Conservation (phyloP, 2,797 vertebrate genomes). For the Paedocypris micromegethes region DNA sequence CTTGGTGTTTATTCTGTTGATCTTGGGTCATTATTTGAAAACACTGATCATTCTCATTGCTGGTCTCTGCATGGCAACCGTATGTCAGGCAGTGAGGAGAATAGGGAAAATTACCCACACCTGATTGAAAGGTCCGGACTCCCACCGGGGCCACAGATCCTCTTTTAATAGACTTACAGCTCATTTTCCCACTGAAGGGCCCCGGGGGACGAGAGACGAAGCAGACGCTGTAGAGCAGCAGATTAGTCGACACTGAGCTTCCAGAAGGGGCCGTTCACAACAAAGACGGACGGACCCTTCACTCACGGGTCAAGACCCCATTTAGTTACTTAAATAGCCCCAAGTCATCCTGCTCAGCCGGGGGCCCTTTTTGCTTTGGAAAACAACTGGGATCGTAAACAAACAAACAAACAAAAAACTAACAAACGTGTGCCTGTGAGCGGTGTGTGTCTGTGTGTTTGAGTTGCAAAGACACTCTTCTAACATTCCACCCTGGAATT, state of each 20-base stretch:
- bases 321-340: slow-evolving; percentile 76
- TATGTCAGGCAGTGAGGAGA: slow-evolving; percentile 53
- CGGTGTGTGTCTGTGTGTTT: slow-evolving; percentile 38
- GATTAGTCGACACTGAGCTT: slow-evolving; percentile 76
- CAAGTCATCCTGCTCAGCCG: slow-evolving; percentile 61
- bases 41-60: slow-evolving; percentile 46
- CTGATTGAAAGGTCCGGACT: slow-evolving; percentile 75
- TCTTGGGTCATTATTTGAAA: slow-evolving; percentile 25
- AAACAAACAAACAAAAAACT: slow-evolving; percentile 1
- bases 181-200: slow-evolving; percentile 86
- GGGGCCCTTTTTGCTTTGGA: slow-evolving; percentile 76
- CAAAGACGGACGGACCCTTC: slow-evolving; percentile 75
- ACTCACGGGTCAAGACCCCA: slow-evolving; percentile 74
- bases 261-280: slow-evolving; percentile 75
- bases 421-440: background rate
- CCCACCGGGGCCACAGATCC: slow-evolving; percentile 76
- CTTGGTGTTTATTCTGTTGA: slow-evolving; percentile 16
- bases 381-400: slow-evolving; percentile 44
- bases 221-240: slow-evolving; percentile 67
- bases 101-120: slow-evolving; percentile 73
- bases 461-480: slow-evolving; percentile 47
- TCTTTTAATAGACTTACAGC: slow-evolving; percentile 87
- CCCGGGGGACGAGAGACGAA: slow-evolving; percentile 54
- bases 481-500: slow-evolving; percentile 65
- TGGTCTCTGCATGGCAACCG: slow-evolving; percentile 53